Percentiles rank a stretch among this genome's conserved stretches.
phyloP scores from a whole-genome alignment of 2,797 vertebrate species.

The Zalophus californianus region DNA sequence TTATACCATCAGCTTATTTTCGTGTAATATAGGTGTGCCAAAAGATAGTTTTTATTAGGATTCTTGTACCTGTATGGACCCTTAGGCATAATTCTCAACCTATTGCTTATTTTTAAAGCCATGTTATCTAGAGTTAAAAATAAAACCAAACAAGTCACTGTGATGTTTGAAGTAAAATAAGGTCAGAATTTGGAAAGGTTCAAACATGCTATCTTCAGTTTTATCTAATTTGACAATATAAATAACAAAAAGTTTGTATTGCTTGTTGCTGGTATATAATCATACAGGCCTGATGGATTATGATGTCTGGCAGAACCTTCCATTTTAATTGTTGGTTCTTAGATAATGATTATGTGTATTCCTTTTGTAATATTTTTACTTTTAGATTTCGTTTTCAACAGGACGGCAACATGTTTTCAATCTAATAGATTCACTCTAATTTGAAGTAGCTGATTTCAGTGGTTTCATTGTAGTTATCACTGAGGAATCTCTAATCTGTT shows the following conservation, averaged over 20 bases:
- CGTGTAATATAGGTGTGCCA: background rate
- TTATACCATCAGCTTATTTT: background rate
- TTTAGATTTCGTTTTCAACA: slow-evolving; percentile 46
- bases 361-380: slow-evolving; percentile 41
- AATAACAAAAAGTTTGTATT: background rate
- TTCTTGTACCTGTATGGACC: background rate
- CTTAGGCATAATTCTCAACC: background rate
- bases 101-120: background rate
- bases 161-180: slow-evolving; percentile 11
- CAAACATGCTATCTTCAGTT: slow-evolving; percentile 16
- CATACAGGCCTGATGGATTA: background rate
- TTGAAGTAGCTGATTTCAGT: slow-evolving; percentile 8
- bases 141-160: background rate
- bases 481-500: background rate
- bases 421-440: background rate
- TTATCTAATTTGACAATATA: background rate
- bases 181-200: slow-evolving; percentile 7
- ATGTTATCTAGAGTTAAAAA: background rate
- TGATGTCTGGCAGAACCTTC: background rate
- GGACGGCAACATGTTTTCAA: slow-evolving; percentile 16
- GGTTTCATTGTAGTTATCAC: background rate
- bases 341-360: background rate
- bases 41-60: slow-evolving; percentile 30
- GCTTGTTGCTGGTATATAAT: background rate
- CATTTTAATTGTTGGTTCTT: slow-evolving; percentile 34